Evolutionary conservation across 2,888 invertebrate genomes (phyloP), one percentile per base, ranked within the genome.

Genomic region (Shargacucullia verbasci): DNA sequence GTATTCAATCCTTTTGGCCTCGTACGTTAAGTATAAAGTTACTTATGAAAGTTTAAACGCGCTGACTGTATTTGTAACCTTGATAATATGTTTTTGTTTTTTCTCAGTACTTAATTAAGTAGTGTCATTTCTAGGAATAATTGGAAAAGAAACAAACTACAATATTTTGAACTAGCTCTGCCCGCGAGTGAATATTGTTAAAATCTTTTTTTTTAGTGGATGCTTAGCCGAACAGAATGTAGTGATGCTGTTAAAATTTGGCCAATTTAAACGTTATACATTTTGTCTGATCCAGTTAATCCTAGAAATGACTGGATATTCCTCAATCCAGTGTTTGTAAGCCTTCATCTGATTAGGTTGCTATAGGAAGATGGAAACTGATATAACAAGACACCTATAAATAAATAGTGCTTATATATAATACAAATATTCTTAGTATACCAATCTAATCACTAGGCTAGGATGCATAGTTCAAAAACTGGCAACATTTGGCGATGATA

Each of bases 371-470:
- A 65, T 1, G 1, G 13, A 38, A 37, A 46, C 29, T 7, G 9
- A 46, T 62, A 64, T 66, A 73, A 60, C 49, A 55, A 14, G 54
- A 54, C 47, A 50, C 29, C 45, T 56, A 69, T 74, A 74, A 79
- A 79, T 76, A 75, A 73, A 68, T 71, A 54, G 35, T 67, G 65
- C 73, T 78, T 72, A 77, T 74, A 73, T 77, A 64, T 73, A 69
- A 70, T 74, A 75, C 58, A 81, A 70, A 61, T 73, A 72, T 65
- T 73, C 74, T 79, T 75, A 73, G 59, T 78, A 81, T 80, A 82
- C 25, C 82, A 83, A 85, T 79, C 76, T 78, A 83, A 84, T 80
- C 79, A 79, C 64, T 77, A 68, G 78, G 74, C 64, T 66, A 58
- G 57, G 34, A n/a, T 45, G 56, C 46, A 56, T 50, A 53, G 33